Conservation (phyloP, 2,888 invertebrate species). For the Ramazzottius varieornatus region DNA sequence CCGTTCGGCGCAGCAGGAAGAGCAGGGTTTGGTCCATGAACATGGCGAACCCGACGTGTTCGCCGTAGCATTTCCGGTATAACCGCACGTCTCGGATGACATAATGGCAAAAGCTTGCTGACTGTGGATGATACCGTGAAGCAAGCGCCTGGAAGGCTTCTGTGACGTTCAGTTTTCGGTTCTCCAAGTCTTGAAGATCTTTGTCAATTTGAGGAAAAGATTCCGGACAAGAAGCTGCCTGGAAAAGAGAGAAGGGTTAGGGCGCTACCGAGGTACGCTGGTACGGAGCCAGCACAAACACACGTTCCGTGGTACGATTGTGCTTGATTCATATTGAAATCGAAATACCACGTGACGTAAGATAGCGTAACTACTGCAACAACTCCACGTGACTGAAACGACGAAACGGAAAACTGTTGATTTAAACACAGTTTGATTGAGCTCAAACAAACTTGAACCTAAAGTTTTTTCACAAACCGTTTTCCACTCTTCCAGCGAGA, state of each 20-base stretch:
- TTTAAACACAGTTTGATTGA: no score
- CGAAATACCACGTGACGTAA: no score
- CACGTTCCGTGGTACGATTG: no score
- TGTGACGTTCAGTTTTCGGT: not conserved
- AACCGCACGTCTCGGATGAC: slow-evolving; percentile 19
- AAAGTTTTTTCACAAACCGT: not conserved
- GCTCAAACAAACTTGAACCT: no score
- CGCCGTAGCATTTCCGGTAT: slow-evolving; percentile 64
- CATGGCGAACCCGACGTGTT: slow-evolving; percentile 81
- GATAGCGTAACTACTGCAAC: no score
- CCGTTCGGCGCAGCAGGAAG: slow-evolving; percentile 36
- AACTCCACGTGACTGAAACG: no score
- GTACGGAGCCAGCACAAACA: no score
- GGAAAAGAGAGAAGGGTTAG: no score
- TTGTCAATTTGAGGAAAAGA: slow-evolving; percentile 39
- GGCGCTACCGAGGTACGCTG: no score
- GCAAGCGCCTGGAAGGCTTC: not conserved
- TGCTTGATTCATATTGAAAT: no score
- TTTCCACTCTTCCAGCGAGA: not conserved
- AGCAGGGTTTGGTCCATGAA: slow-evolving; percentile 65
- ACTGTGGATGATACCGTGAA: not conserved
- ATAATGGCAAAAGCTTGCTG: not conserved
- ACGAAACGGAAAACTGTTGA: no score
- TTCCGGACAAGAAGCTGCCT: slow-evolving; percentile 22
- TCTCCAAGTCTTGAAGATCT: slow-evolving; percentile 38